Percentiles rank a stretch among this genome's conserved stretches.
phyloP scores from a whole-genome alignment of 2,797 vertebrate species.

The Setipinna tenuifilis region DNA sequence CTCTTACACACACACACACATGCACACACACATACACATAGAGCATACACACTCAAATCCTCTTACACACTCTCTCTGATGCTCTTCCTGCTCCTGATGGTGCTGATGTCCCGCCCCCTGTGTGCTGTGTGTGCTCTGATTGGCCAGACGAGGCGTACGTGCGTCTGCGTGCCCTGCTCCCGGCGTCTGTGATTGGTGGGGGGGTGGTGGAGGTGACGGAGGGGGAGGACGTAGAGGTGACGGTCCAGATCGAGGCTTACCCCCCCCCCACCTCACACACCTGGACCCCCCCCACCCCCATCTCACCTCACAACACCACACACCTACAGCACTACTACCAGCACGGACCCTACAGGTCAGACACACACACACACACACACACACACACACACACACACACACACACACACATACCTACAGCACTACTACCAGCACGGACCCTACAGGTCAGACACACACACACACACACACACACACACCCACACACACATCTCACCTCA shows the following conservation, averaged over 20 bases:
- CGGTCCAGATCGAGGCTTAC: constrained; percentile 84
- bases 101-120: background rate
- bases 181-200: constrained; percentile 65
- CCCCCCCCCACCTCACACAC: constrained; percentile 74
- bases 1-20: background rate
- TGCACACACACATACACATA: background rate
- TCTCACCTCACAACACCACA: constrained; percentile 63
- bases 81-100: background rate
- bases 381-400: constrained; percentile 65
- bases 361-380: constrained; percentile 66
- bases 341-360: too few species aligned
- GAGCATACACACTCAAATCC: background rate
- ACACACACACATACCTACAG: constrained; percentile 57
- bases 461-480: constrained; percentile 67
- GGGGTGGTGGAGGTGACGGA: constrained; percentile 72
- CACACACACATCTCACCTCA: constrained; percentile 68
- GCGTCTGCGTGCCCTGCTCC: constrained; percentile 76
- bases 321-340: too few species aligned
- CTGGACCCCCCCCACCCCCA: constrained; percentile 70
- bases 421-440: too few species aligned
- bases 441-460: constrained; percentile 46
- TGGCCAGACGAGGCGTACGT: constrained; percentile 85
- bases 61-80: too few species aligned
- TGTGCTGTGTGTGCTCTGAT: constrained; percentile 1
- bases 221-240: constrained; percentile 80